Conservation (phyloP, 2,797 vertebrate genomes). For the Erpetoichthys calabaricus region DNA sequence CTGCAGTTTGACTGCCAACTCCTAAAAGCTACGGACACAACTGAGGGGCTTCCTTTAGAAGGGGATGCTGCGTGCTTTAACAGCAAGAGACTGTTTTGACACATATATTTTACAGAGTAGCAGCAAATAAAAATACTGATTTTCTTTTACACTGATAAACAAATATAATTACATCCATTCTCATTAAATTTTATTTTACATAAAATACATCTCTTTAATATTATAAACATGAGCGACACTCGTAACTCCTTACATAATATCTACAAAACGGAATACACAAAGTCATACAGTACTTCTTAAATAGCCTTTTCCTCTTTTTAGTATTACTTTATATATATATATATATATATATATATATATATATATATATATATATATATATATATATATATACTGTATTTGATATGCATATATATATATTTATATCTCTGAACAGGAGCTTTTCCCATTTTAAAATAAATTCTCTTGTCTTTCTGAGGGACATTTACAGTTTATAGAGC, state of each 20-base stretch:
- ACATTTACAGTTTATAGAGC: slow-evolving; percentile 48
- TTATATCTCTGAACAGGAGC: slow-evolving; percentile 26
- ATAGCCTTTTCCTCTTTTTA: slow-evolving; percentile 62
- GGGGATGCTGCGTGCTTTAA: slow-evolving; percentile 54
- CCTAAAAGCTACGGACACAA: too few relatives aligned
- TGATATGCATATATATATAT: not conserved
- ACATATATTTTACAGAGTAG: slow-evolving; percentile 44
- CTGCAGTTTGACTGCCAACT: slow-evolving; percentile 1
- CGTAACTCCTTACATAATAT: slow-evolving; percentile 48
- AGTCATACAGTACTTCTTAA: slow-evolving; percentile 72
- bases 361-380: too few relatives aligned
- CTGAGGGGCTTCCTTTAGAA: slow-evolving; percentile 15
- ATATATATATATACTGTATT: slow-evolving; percentile 34
- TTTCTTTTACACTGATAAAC: slow-evolving; percentile 55
- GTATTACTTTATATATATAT: slow-evolving; percentile 71
- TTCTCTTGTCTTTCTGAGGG: slow-evolving; percentile 43
- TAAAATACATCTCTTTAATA: slow-evolving; percentile 48
- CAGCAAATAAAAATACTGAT: slow-evolving; percentile 61
- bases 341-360: slow-evolving; percentile 54
- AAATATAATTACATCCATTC: slow-evolving; percentile 56
- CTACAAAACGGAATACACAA: slow-evolving; percentile 60
- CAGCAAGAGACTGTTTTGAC: slow-evolving; percentile 44
- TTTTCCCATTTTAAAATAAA: slow-evolving; percentile 50
- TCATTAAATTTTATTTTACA: slow-evolving; percentile 44
- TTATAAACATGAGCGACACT: slow-evolving; percentile 43